These are phyloP conservation scores for Nemoura dubitans DNA, from an alignment of 2,888 invertebrate species.

Conservation along the genomic window DNA sequence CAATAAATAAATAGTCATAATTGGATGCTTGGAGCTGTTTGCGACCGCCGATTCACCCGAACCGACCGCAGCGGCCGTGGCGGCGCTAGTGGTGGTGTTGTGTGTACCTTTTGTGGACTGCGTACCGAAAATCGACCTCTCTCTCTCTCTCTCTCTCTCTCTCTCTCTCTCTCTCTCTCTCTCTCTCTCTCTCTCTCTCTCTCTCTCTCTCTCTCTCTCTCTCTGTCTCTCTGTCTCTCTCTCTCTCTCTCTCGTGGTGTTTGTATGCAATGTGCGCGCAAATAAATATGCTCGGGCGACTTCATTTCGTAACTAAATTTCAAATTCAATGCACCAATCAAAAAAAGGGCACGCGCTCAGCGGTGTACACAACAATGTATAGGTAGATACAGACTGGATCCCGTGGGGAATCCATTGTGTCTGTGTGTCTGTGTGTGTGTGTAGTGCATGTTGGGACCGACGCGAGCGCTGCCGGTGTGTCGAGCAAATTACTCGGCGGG, in stretches of 20 bases:
- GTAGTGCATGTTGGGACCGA: neutral
- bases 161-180: too few species aligned
- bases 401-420: neutral
- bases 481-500: neutral
- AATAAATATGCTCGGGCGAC: neutral
- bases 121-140: too few species aligned
- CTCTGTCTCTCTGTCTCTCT: too few species aligned
- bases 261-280: neutral
- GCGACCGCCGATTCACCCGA: constrained; percentile 22
- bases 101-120: neutral
- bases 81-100: neutral
- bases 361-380: neutral
- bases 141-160: too few species aligned
- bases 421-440: too few species aligned
- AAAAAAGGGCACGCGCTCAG: neutral
- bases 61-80: neutral
- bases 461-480: neutral
- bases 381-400: neutral
- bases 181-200: too few species aligned
- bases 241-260: too few species aligned
- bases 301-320: neutral
- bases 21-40: constrained; percentile 45
- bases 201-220: too few species aligned
- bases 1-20: constrained; percentile 48
- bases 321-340: neutral